These are phyloP conservation scores for Zelostemma sp. DNA, from an alignment of 1,140 invertebrate genomes.

Conservation along the genomic window DNA sequence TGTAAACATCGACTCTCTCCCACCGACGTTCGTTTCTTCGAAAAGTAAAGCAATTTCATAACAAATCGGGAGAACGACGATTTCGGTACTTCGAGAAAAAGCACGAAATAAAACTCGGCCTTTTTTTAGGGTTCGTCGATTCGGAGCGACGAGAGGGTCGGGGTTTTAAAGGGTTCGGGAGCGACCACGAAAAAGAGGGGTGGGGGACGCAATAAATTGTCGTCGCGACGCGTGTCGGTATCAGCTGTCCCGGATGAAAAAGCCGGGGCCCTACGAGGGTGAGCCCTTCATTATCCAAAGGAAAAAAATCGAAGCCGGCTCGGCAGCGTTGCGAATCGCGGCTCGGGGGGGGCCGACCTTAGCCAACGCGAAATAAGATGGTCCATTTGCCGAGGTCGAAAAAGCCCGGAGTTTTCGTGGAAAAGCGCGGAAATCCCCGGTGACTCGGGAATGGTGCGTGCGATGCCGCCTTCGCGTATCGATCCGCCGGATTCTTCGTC, in stretches of 20 bases:
- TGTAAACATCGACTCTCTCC: too few relatives aligned
- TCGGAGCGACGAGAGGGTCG: too few relatives aligned
- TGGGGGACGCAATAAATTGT: slow-evolving; percentile 46
- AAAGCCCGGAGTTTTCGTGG: too few relatives aligned
- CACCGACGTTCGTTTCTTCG: too few relatives aligned
- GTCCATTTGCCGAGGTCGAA: too few relatives aligned
- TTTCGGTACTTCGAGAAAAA: too few relatives aligned
- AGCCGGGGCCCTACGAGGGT: slow-evolving; percentile 19
- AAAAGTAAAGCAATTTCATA: too few relatives aligned
- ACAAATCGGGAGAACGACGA: too few relatives aligned
- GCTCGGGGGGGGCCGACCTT: slow-evolving; percentile 34
- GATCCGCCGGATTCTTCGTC: slow-evolving; percentile 22
- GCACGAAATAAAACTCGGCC: too few relatives aligned
- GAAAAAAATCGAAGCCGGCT: slow-evolving; percentile 20
- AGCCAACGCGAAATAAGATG: too few relatives aligned
- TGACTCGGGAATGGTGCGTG: slow-evolving; percentile 5
- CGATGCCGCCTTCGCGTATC: slow-evolving; percentile 24
- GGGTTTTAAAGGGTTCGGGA: neutral
- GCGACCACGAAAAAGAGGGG: slow-evolving; percentile 32
- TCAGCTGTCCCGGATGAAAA: slow-evolving; percentile 60
- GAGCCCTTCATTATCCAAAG: slow-evolving; percentile 21
- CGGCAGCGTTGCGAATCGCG: slow-evolving; percentile 31
- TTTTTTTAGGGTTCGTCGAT: too few relatives aligned
- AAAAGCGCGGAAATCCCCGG: too few relatives aligned
- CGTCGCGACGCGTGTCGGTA: slow-evolving; percentile 45